Base-by-base conservation (phyloP, 2,888 invertebrate species). In the Metalampra italica region DNA sequence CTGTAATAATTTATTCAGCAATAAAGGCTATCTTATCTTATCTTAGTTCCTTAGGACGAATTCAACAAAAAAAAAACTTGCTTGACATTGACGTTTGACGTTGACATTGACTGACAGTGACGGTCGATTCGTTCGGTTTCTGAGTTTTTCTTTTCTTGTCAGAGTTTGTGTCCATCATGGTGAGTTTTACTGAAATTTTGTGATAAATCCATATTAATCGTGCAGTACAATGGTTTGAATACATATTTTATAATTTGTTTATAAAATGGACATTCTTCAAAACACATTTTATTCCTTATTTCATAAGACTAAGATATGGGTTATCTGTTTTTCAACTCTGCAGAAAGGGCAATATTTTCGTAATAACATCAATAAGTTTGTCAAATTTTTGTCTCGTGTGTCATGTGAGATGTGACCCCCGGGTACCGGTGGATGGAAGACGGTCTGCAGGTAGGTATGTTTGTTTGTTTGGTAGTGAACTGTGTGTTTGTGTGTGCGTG, bases 131-230 rank as follows among this genome's bases (percentile, higher is more conserved):
- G n/a, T n/a, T 34, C 36, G 5, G 22, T 22, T 22, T 22, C 22
- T 3, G 2, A 22, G 22, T 3, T 22, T 11, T n/a, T 36, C 36
- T 36, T n/a, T 36, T 36, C n/a, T n/a, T 36, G 36, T 36, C 36
- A 74, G 76, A 60, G 53, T 77, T 76, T 75, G 76, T 75, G 72
- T 79, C 64, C 80, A 83, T 79, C 85, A 88, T 88, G 88, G 88
- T 88, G 79, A 86, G 88, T 87, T 74, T 48, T 51, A 47, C 51
- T 48, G 37, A 36, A 53, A 48, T 58, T 55, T 55, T 38, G 47
- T 52, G 51, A 50, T 56, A 68, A 78, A 86, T 87, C 87, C 50
- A 32, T 56, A 46, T 51, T 58, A 81, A 88, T 87, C 87, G 29
- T 46, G 34, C 32, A 43, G 47, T 45, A 49, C 29, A 39, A 39